phyloP scores from a whole-genome alignment of 1,140 invertebrate species.

The Scaptodrosophila lebanonensis region DNA sequence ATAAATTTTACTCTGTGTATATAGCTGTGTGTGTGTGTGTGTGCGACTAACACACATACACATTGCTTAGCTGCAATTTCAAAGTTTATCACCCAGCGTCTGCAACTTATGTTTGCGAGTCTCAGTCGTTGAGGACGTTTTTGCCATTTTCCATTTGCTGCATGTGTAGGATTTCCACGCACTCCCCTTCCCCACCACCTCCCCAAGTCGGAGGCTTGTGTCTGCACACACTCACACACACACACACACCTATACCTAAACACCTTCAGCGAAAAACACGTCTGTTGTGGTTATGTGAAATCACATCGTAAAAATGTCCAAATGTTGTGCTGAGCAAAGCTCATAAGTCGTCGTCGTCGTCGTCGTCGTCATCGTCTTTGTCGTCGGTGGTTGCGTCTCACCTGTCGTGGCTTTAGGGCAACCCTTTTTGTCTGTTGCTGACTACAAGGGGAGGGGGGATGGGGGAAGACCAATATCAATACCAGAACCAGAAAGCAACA shows the following conservation, averaged over 20 bases:
- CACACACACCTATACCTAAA: too few relatives aligned
- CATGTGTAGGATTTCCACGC: slow-evolving; percentile 14
- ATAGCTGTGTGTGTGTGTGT: slow-evolving; percentile 1
- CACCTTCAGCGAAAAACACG: too few relatives aligned
- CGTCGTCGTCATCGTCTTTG: not conserved
- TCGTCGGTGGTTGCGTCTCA: slow-evolving; percentile 33
- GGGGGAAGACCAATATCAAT: too few relatives aligned
- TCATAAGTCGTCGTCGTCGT: slow-evolving; percentile 58
- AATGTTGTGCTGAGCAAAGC: slow-evolving; percentile 64
- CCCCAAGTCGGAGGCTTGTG: slow-evolving; percentile 8
- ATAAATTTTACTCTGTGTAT: slow-evolving; percentile 73
- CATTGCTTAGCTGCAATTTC: slow-evolving; percentile 48
- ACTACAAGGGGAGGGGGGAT: too few relatives aligned
- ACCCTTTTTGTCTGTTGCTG: slow-evolving; percentile 41
- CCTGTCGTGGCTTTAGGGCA: slow-evolving; percentile 52
- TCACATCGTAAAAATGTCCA: slow-evolving; percentile 75
- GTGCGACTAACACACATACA: slow-evolving; percentile 3
- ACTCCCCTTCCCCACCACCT: not conserved
- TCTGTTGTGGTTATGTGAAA: slow-evolving; percentile 75
- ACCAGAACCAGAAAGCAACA: too few relatives aligned
- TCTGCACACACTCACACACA: too few relatives aligned
- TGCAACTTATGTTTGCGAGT: slow-evolving; percentile 53
- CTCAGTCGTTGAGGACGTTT: not conserved
- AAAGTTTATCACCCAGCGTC: slow-evolving; percentile 72
- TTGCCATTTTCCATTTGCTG: slow-evolving; percentile 15